Conservation (phyloP, 2,888 invertebrate species). For the Idaea aversata region DNA sequence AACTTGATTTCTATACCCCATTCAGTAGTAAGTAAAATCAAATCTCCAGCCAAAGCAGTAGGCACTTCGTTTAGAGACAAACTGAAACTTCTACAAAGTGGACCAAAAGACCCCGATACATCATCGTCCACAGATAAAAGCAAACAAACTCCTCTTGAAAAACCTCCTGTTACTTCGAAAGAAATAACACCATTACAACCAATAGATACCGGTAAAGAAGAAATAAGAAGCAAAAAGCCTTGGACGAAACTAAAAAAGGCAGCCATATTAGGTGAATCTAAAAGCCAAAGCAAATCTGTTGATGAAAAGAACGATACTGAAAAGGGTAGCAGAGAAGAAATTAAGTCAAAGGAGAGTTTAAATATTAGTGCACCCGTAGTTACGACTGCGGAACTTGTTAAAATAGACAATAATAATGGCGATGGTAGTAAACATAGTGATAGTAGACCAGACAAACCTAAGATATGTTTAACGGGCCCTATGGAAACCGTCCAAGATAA, state of each 20-base stretch:
- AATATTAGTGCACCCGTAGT: conserved; percentile 64
- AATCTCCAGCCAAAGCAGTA: conserved; percentile 74
- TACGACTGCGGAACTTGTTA: conserved; percentile 71
- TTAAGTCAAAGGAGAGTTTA: conserved; percentile 46
- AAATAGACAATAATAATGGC: conserved; percentile 74
- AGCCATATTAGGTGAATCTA: conserved; percentile 79
- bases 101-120: conserved; percentile 55
- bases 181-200: conserved; percentile 56
- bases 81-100: conserved; percentile 69
- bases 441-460: conserved; percentile 64
- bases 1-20: conserved; percentile 74
- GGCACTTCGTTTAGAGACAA: conserved; percentile 75
- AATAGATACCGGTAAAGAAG: conserved; percentile 51
- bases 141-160: conserved; percentile 51
- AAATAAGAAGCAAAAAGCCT: conserved; percentile 79
- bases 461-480: conserved; percentile 67
- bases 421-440: conserved; percentile 54
- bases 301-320: conserved; percentile 58
- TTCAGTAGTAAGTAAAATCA: conserved; percentile 77
- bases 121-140: conserved; percentile 45
- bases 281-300: conserved; percentile 60
- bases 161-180: conserved; percentile 47
- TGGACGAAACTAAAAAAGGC: conserved; percentile 91
- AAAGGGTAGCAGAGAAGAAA: conserved; percentile 41
- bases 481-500: conserved; percentile 72